Base-by-base conservation (phyloP, 1,140 invertebrate genomes). In the Campoletis sonorensis region DNA sequence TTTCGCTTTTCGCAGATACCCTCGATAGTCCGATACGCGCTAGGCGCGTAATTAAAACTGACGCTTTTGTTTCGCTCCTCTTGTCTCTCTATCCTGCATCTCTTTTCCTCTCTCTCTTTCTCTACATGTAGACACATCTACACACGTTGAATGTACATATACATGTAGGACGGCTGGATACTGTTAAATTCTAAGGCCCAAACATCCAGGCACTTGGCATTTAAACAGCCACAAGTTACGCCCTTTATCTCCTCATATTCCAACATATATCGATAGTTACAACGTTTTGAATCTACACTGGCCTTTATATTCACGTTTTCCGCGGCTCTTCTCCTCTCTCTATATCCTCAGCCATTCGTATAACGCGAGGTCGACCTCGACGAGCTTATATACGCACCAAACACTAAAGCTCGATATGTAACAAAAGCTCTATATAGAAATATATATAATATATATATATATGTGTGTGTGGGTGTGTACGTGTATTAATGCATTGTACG, bases 11-110 rank as follows among this genome's bases (percentile, higher is more conserved):
- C 79, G 75, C 81, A 84, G 85, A 86, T 87, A 86, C 85, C 72
- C 16, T 83, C 82, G 84, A 84, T 86, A 85, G 84, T 82, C 61
- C 81, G 72, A 84, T 83, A 82, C 70, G 26, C 76, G 67, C 45
- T 81, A 79, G 82, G 58, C 79, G 81, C 79, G 84, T 87, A 87
- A 87, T 87, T 87, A 87, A 86, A 87, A 87, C 84, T 85, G 86
- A 87, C 86, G 85, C 84, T 86, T 86, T 85, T 83, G 85, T 87
- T 86, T 83, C 72, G 84, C n/a, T 23, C 73, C 84, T 84, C 67
- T 70, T 21, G 26, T 33, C 15, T 68, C n/a, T 70, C 27, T 67
- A 27, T 33, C 33, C 71, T 10, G 1, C 54, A n/a, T 23, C 4
- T 21, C 54, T 58, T 7, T 58, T 4, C 13, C 18, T 58, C 3